Evolutionary conservation across 1,140 invertebrate genomes (phyloP).

Genomic region (Drosophila neocordata): DNA sequence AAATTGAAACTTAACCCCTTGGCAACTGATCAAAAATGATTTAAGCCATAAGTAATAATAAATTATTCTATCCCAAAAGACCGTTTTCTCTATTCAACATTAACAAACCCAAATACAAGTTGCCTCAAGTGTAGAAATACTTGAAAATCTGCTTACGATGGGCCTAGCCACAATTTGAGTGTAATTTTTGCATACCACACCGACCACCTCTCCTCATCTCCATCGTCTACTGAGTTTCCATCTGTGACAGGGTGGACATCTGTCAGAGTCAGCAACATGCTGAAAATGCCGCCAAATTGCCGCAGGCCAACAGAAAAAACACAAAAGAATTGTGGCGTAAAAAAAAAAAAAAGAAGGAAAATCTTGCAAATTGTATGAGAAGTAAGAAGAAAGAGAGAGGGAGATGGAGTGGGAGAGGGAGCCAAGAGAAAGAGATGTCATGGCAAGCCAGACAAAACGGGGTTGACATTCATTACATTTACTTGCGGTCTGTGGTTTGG

Average conservation of each 20-base stretch:
- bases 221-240: not conserved
- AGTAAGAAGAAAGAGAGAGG: no score
- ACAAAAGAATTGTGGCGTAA: slow-evolving; percentile 43
- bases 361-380: not conserved
- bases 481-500: slow-evolving; percentile 36
- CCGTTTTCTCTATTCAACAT: not conserved
- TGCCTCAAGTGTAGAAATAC: not conserved
- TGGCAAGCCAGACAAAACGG: slow-evolving; percentile 7
- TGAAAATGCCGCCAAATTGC: slow-evolving; percentile 35
- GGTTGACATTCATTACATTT: slow-evolving; percentile 70
- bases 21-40: not conserved
- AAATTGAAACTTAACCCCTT: not conserved
- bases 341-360: slow-evolving; percentile 2
- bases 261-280: slow-evolving; percentile 36
- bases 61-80: not conserved
- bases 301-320: slow-evolving; percentile 39
- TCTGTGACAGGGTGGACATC: slow-evolving; percentile 19
- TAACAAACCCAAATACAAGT: not conserved
- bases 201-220: no score
- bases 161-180: no score
- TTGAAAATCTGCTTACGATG: not conserved
- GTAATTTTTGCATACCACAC: not conserved
- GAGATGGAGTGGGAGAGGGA: not conserved
- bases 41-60: not conserved
- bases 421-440: not conserved